These are phyloP conservation scores for Porites evermanni DNA, from an alignment of 92 coral and sea anemone genomes.

Conservation along the genomic window DNA sequence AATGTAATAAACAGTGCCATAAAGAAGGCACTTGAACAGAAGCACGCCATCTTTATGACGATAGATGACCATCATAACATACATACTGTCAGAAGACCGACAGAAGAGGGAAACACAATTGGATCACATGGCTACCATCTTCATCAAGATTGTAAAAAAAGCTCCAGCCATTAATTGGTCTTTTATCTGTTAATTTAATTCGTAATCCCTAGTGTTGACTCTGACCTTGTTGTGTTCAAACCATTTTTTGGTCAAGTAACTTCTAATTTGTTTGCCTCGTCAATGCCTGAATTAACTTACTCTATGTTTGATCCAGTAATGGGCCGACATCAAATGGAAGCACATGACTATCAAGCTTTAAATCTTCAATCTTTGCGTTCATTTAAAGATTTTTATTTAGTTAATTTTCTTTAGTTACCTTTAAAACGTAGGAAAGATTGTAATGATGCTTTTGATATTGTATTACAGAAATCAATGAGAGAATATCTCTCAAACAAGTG, in stretches of 20 bases:
- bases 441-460: background rate
- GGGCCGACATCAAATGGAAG: conserved; percentile 50
- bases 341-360: conserved; percentile 24
- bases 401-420: conserved; percentile 55
- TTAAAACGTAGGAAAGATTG: conserved; percentile 30
- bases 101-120: background rate
- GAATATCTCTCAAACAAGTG: conserved; percentile 27
- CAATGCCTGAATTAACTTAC: conserved; percentile 52
- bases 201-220: conserved; percentile 38
- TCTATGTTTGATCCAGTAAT: conserved; percentile 49
- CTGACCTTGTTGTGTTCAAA: conserved; percentile 32
- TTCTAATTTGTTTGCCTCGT: conserved; percentile 40
- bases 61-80: no score
- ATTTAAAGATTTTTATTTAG: conserved; percentile 37
- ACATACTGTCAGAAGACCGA: background rate
- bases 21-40: no score
- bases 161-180: conserved; percentile 14
- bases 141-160: conserved; percentile 36
- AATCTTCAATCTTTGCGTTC: background rate
- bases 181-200: conserved; percentile 7
- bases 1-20: background rate
- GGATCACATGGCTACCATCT: conserved; percentile 30
- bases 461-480: conserved; percentile 46
- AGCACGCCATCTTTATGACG: no score
- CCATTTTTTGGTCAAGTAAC: background rate